Percentiles rank a stretch among this genome's conserved stretches.
Evolutionary conservation across 2,797 vertebrate species (phyloP).

Genomic region (Coregonus sp.): DNA sequence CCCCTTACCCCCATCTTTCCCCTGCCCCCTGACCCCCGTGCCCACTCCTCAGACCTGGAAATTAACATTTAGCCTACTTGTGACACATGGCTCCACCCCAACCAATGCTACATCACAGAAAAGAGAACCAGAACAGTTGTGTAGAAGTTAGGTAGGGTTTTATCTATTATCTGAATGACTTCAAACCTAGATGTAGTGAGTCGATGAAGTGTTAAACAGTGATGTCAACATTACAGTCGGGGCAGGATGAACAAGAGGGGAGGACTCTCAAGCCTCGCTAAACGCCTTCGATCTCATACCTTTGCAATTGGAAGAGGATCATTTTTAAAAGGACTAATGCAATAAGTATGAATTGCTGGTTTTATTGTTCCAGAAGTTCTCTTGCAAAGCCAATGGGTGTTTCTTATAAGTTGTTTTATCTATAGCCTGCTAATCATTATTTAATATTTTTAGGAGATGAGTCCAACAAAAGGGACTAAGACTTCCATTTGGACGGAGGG

Average conservation of each 20-base stretch:
- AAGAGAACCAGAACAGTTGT: conserved; percentile 54
- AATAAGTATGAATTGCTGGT: conserved; percentile 72
- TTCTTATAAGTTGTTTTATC: conserved; percentile 58
- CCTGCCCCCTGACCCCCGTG: conserved; percentile 25
- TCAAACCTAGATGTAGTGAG: conserved; percentile 67
- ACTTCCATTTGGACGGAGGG: conserved; percentile 74
- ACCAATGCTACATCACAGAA: conserved; percentile 50
- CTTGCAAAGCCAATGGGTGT: conserved; percentile 62
- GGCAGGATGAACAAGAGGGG: conserved; percentile 38
- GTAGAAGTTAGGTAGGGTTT: conserved; percentile 64
- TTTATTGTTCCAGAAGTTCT: conserved; percentile 64
- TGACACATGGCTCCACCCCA: conserved; percentile 50
- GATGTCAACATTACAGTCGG: conserved; percentile 51
- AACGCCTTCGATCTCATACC: conserved; percentile 45
- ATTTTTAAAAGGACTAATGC: conserved; percentile 66
- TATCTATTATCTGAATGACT: conserved; percentile 64
- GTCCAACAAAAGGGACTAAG: conserved; percentile 74
- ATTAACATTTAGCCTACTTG: conserved; percentile 51
- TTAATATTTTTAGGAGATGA: conserved; percentile 77
- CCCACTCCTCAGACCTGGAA: conserved; percentile 48
- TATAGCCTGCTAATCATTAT: conserved; percentile 81
- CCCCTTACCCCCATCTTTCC: conserved; percentile 42
- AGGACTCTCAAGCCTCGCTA: conserved; percentile 48
- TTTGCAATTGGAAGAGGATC: conserved; percentile 58
- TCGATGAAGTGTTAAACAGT: conserved; percentile 63